Evolutionary conservation across 2,113 vertebrate species (phyloP).

Genomic region (Sisor rabdophorus): DNA sequence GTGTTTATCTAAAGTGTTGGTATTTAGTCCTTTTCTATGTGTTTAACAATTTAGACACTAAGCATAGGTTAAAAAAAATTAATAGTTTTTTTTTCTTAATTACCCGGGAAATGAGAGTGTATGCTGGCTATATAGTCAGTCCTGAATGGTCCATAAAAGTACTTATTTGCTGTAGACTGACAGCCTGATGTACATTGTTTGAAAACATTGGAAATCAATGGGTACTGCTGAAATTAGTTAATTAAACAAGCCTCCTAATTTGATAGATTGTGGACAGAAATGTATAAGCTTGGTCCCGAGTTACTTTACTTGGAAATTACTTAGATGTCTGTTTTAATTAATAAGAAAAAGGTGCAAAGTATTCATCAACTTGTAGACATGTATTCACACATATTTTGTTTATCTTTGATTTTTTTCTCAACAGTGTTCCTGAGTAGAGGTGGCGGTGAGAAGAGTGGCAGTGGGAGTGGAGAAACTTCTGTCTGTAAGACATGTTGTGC

Average conservation of each 20-base stretch:
- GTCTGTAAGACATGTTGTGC: slow-evolving; percentile 86
- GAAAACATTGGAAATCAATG: slow-evolving; percentile 99
- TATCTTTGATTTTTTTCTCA: slow-evolving; percentile 40
- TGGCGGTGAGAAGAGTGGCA: slow-evolving; percentile 72
- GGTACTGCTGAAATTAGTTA: slow-evolving; percentile 99
- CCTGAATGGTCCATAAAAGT: slow-evolving; percentile 78
- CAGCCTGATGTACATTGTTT: slow-evolving; percentile 91
- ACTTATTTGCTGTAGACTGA: slow-evolving; percentile 89
- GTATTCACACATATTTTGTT: slow-evolving; percentile 58
- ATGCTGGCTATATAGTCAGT: slow-evolving; percentile 74
- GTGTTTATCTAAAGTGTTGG: background rate
- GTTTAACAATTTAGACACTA: background rate
- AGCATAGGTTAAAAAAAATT: slow-evolving; percentile 1
- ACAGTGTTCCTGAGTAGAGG: slow-evolving; percentile 69
- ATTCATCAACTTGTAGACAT: slow-evolving; percentile 63
- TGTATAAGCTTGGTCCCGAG: slow-evolving; percentile 72
- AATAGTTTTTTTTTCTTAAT: slow-evolving; percentile 27
- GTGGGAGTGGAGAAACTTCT: slow-evolving; percentile 80
- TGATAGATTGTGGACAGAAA: slow-evolving; percentile 87
- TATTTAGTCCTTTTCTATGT: slow-evolving; percentile 22
- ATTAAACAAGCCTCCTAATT: slow-evolving; percentile 92
- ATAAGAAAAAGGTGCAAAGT: slow-evolving; percentile 55
- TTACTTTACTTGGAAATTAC: slow-evolving; percentile 74
- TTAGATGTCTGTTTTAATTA: slow-evolving; percentile 62
- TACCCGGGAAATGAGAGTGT: slow-evolving; percentile 46